Evolutionary conservation across 2,888 invertebrate species (phyloP).

Genomic region (Peribatodes rhomboidaria): DNA sequence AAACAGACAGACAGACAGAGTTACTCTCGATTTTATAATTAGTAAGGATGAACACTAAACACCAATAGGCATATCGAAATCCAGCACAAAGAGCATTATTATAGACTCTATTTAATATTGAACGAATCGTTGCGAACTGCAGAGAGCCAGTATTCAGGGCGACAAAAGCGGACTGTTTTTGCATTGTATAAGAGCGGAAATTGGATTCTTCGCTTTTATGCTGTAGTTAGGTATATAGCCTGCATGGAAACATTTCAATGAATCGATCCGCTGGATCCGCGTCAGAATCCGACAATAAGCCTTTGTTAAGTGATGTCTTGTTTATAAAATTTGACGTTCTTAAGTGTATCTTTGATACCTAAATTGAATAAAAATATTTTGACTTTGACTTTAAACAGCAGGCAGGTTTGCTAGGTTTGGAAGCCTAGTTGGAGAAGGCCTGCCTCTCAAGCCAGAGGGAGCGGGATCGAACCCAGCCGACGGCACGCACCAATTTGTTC

Average conservation of each 20-base stretch:
- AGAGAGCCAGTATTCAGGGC: slow-evolving; percentile 48
- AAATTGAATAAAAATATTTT: too few species aligned
- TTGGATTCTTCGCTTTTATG: slow-evolving; percentile 51
- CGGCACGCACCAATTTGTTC: too few species aligned
- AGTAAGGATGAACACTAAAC: too few species aligned
- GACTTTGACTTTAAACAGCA: too few species aligned
- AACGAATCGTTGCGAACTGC: slow-evolving; percentile 30
- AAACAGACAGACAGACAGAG: too few species aligned
- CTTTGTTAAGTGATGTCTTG: slow-evolving; percentile 22
- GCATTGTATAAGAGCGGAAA: slow-evolving; percentile 60
- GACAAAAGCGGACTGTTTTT: slow-evolving; percentile 49
- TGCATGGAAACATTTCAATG: slow-evolving; percentile 35
- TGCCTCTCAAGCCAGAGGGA: too few species aligned
- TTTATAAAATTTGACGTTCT: too few species aligned
- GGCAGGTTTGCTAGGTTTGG: neutral
- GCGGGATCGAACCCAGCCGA: too few species aligned
- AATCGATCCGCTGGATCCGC: slow-evolving; percentile 10
- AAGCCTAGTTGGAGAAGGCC: too few species aligned
- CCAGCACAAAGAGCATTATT: slow-evolving; percentile 12
- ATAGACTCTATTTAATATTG: slow-evolving; percentile 18
- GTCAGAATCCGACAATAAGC: slow-evolving; percentile 6
- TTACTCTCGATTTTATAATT: too few species aligned
- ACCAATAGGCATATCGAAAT: slow-evolving; percentile 1
- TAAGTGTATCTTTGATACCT: too few species aligned
- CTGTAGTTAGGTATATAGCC: slow-evolving; percentile 31